A percentile compares a stretch with the other conserved stretches of the same genome.
Evolutionary conservation across 2,113 vertebrate genomes (phyloP).

Genomic region (Neotoma lepida): DNA sequence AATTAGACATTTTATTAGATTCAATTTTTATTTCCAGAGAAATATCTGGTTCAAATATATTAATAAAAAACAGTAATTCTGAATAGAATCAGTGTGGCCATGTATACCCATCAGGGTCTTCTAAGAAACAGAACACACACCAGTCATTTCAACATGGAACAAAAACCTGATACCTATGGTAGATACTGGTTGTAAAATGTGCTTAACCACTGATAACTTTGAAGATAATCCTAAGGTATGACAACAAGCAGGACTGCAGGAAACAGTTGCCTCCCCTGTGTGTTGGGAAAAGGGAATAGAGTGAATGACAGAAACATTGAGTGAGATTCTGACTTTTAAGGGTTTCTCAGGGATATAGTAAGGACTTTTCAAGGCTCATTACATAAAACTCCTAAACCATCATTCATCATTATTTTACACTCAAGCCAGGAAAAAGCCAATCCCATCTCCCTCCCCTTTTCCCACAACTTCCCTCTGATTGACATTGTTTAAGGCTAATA

Average conservation of each 20-base stretch:
- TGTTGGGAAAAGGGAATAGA: background rate
- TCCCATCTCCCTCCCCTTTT: background rate
- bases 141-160: background rate
- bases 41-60: background rate
- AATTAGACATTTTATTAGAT: background rate
- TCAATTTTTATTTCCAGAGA: background rate
- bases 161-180: background rate
- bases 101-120: background rate
- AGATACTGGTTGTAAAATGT: background rate
- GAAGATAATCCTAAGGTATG: background rate
- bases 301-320: background rate
- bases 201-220: background rate
- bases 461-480: background rate
- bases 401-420: background rate
- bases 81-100: background rate
- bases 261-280: background rate
- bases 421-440: background rate
- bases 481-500: background rate
- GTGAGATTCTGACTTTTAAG: background rate
- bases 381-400: background rate
- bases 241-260: background rate
- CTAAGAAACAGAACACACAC: background rate
- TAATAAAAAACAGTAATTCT: conserved; percentile 12
- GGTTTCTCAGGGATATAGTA: background rate
- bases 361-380: background rate